A percentile compares a stretch with the other conserved stretches of the same genome.
phyloP scores from a whole-genome alignment of 2,113 vertebrate genomes.

The Recurvirostra avosetta region DNA sequence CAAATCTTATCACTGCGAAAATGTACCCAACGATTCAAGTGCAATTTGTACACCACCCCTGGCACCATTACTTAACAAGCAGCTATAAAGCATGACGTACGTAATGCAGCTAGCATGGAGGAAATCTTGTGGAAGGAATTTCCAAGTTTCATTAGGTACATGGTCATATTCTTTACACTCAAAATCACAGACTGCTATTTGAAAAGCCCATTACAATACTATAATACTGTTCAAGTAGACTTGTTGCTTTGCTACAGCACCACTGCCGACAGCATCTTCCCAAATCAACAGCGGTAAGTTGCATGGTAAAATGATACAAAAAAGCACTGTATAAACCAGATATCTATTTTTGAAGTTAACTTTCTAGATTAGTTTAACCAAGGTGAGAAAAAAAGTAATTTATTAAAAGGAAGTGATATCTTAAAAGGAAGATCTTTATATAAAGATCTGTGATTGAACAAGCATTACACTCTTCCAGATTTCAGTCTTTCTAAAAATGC shows the following conservation, averaged over 20 bases:
- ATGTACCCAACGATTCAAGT: background rate
- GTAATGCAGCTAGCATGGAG: background rate
- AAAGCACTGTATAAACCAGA: background rate
- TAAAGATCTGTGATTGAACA: background rate
- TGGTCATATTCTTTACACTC: background rate
- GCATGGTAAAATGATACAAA: background rate
- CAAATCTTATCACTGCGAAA: background rate
- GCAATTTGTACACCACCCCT: background rate
- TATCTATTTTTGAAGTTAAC: background rate
- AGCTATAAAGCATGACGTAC: background rate
- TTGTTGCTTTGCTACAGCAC: background rate
- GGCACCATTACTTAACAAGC: background rate
- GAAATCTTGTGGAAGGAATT: background rate
- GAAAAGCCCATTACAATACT: background rate
- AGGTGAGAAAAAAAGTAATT: background rate
- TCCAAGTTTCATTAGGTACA: background rate
- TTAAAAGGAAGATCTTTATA: background rate
- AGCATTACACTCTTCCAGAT: background rate
- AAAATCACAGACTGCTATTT: background rate
- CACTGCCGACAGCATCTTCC: background rate
- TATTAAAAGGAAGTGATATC: background rate
- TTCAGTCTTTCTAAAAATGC: background rate
- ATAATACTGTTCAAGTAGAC: background rate
- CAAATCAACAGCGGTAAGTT: background rate
- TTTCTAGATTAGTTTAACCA: background rate